phyloP scores from a whole-genome alignment of 2,888 invertebrate genomes.

The Lycia hirtaria region DNA sequence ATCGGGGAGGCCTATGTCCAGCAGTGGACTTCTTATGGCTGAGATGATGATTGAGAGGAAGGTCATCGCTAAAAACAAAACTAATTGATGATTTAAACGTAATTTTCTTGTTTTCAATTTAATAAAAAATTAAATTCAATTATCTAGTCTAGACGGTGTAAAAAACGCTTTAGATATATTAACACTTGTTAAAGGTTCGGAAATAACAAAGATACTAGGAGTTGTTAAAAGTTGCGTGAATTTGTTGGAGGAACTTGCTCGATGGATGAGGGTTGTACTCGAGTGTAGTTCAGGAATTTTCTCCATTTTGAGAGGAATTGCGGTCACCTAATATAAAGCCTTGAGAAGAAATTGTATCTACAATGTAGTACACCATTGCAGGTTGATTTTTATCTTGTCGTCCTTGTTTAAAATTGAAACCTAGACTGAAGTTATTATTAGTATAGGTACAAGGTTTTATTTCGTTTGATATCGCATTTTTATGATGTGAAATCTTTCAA shows the following conservation, averaged over 20 bases:
- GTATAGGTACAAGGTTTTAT: too few species aligned
- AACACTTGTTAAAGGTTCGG: constrained; percentile 26
- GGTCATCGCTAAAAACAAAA: too few species aligned
- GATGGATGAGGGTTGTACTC: constrained; percentile 25
- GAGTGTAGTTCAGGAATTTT: constrained; percentile 24
- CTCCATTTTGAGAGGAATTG: constrained; percentile 23
- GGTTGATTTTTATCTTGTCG: not conserved
- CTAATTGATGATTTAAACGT: too few species aligned
- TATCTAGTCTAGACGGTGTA: not conserved
- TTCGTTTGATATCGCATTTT: too few species aligned
- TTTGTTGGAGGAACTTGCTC: constrained; percentile 19
- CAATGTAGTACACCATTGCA: not conserved
- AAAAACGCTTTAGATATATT: constrained; percentile 19
- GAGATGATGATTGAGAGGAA: too few species aligned
- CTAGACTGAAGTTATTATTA: not conserved
- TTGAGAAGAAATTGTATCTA: not conserved
- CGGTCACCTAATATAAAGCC: constrained; percentile 1
- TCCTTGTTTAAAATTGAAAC: not conserved
- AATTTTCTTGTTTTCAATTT: too few species aligned
- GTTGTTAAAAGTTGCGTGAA: constrained; percentile 32
- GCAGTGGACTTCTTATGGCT: too few species aligned
- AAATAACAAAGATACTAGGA: constrained; percentile 31
- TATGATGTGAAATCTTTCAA: too few species aligned
- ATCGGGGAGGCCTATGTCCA: too few species aligned
- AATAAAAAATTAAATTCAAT: not conserved